phyloP scores from a whole-genome alignment of 64 coral and sea anemone genomes.

The Stichodactyla mertensii region DNA sequence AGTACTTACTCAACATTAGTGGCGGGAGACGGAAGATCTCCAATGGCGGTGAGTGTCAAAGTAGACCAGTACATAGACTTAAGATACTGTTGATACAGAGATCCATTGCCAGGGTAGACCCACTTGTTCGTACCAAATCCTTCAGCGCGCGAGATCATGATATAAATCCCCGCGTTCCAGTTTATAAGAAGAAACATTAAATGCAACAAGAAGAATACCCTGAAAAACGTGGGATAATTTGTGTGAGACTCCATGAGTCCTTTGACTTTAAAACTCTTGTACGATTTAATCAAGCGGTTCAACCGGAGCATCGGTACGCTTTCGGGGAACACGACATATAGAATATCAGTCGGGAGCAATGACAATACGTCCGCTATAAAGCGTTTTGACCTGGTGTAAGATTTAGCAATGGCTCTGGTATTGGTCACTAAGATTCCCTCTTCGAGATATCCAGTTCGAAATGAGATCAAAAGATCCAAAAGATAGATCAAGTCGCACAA shows the following conservation, averaged over 20 bases:
- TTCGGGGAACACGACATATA: slow-evolving; percentile 56
- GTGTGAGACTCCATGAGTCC: slow-evolving; percentile 77
- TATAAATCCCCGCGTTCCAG: slow-evolving; percentile 93
- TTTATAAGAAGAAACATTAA: slow-evolving; percentile 92
- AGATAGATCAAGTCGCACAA: slow-evolving; percentile 76
- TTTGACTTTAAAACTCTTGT: slow-evolving; percentile 88
- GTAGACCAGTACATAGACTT: slow-evolving; percentile 98
- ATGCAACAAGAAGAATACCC: slow-evolving; percentile 94
- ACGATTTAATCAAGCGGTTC: slow-evolving; percentile 76
- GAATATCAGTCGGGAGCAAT: slow-evolving; percentile 71
- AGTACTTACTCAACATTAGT: slow-evolving; percentile 87
- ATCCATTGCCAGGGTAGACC: slow-evolving; percentile 88
- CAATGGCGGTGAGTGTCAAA: slow-evolving; percentile 83
- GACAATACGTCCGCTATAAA: slow-evolving; percentile 77
- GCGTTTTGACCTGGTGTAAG: slow-evolving; percentile 41
- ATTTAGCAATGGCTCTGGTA: slow-evolving; percentile 39
- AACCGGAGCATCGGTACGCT: slow-evolving; percentile 67
- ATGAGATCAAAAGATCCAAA: slow-evolving; percentile 63
- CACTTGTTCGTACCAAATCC: slow-evolving; percentile 92
- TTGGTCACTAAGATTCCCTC: slow-evolving; percentile 84
- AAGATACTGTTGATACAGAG: slow-evolving; percentile 88
- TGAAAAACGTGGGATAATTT: slow-evolving; percentile 78
- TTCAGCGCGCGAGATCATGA: slow-evolving; percentile 74
- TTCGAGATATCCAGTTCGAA: slow-evolving; percentile 76
- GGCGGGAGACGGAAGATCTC: slow-evolving; percentile 70